Evolutionary conservation across 2,888 invertebrate genomes (phyloP), one percentile per base, ranked within the genome.

Genomic region (Ptilodon capucinus): DNA sequence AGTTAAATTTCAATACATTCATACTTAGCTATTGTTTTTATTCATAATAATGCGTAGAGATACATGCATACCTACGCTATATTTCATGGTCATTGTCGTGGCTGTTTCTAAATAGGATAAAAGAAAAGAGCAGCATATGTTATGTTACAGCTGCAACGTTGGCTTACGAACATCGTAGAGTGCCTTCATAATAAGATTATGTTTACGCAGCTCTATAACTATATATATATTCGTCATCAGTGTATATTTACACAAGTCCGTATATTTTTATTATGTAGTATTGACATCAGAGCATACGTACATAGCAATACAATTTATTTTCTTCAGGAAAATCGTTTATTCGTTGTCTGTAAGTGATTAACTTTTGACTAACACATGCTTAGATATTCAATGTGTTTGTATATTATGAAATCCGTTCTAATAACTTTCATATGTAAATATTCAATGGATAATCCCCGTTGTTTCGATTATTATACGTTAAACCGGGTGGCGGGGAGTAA

Each of bases 401-500:
- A 8, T 35, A 35, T 42, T 48, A 46, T 42, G 23, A 46, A 44
- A 30, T 38, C 25, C 11, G 38, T 25, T 40, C 35, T 51, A 49
- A 58, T 46, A 47, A 60, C 53, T 40, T 53, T 54, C 23, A 42
- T n/a, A 40, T 46, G 46, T 50, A 47, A 50, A 48, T 48, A 34
- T 4, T 43, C 42, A 40, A 45, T 54, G 54, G 50, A 45, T 11
- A 46, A 34, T 19, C 19, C 19, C 19, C 7, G 38, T 19, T 19
- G 19, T 36, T 36, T n/a, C 36, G 47, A 45, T 48, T 44, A 60
- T 54, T 46, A 55, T 55, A 60, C 59, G 60, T 60, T 46, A 48
- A 57, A 40, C 45, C 50, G 49, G 23, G 41, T 52, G 42, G 44
- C 64, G 57, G 64, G 62, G 71, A 74, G 72, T 68, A 75, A 71